phyloP scores from a whole-genome alignment of 2,113 vertebrate species.

The Cynoglossus semilaevis region DNA sequence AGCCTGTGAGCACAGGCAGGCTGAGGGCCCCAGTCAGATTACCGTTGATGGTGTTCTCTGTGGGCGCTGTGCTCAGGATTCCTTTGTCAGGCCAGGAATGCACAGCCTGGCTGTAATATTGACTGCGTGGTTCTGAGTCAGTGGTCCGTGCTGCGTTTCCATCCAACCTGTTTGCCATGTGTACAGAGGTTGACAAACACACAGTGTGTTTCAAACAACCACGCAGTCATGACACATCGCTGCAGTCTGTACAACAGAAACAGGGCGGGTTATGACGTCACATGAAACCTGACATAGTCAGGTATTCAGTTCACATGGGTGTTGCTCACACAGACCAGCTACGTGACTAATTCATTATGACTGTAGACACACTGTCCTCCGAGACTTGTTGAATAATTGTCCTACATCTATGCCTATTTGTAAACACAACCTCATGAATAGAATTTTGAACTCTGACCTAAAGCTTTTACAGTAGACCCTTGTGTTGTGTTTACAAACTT shows the following conservation, averaged over 20 bases:
- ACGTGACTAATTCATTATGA: background rate
- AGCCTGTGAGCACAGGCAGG: slow-evolving; percentile 8
- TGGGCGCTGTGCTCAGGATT: slow-evolving; percentile 62
- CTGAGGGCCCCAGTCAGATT: slow-evolving; percentile 17
- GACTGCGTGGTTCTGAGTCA: slow-evolving; percentile 62
- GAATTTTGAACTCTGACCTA: too few relatives aligned
- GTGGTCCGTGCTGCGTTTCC: slow-evolving; percentile 59
- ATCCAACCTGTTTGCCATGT: slow-evolving; percentile 60
- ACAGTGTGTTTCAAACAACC: slow-evolving; percentile 24
- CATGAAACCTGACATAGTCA: slow-evolving; percentile 42
- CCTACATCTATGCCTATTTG: background rate
- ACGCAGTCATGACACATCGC: slow-evolving; percentile 9
- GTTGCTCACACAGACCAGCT: slow-evolving; percentile 29
- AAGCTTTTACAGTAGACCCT: too few relatives aligned
- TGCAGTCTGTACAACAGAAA: slow-evolving; percentile 10
- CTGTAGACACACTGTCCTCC: background rate
- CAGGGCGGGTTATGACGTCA: slow-evolving; percentile 13
- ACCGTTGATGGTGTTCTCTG: slow-evolving; percentile 35
- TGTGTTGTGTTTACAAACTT: background rate
- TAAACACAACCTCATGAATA: background rate
- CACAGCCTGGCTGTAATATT: slow-evolving; percentile 68
- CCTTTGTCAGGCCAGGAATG: slow-evolving; percentile 70
- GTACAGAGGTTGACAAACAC: background rate
- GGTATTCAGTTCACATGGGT: slow-evolving; percentile 44
- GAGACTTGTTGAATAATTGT: slow-evolving; percentile 14